A percentile compares a stretch with the other conserved stretches of the same genome.
These are phyloP conservation scores for Drosophila kanekoi DNA, from an alignment of 2,888 invertebrate genomes.

Conservation along the genomic window DNA sequence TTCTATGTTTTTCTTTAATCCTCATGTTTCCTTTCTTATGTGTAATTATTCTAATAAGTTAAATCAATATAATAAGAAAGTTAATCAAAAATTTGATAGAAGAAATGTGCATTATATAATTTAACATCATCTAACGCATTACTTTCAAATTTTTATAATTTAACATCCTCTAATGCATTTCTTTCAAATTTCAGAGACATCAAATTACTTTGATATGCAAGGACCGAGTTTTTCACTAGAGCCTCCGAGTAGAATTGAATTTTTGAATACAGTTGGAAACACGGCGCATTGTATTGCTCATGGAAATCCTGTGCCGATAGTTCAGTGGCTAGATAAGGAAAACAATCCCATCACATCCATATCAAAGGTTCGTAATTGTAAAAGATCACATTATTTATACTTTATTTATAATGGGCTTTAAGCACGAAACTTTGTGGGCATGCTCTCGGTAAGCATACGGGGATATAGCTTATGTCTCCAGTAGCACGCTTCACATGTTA, in stretches of 20 bases:
- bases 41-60: no score
- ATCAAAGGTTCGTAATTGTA: conserved; percentile 81
- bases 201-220: conserved; percentile 86
- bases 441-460: no score
- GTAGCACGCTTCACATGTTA: no score
- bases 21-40: no score
- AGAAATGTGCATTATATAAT: no score
- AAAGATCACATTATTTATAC: conserved; percentile 85
- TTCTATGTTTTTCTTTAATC: no score
- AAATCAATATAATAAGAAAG: no score
- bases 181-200: conserved; percentile 65
- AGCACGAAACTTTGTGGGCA: no score
- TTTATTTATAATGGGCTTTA: no score
- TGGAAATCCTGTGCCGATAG: conserved; percentile 86
- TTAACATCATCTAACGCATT: background rate
- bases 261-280: conserved; percentile 86
- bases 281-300: conserved; percentile 86
- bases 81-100: no score
- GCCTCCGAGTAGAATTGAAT: conserved; percentile 86
- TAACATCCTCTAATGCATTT: background rate
- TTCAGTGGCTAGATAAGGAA: conserved; percentile 87
- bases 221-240: conserved; percentile 86
- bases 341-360: conserved; percentile 86
- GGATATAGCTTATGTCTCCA: no score
- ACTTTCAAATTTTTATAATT: background rate